Base-by-base conservation (phyloP, 2,888 invertebrate genomes). In the Caenorhabditis japonica region DNA sequence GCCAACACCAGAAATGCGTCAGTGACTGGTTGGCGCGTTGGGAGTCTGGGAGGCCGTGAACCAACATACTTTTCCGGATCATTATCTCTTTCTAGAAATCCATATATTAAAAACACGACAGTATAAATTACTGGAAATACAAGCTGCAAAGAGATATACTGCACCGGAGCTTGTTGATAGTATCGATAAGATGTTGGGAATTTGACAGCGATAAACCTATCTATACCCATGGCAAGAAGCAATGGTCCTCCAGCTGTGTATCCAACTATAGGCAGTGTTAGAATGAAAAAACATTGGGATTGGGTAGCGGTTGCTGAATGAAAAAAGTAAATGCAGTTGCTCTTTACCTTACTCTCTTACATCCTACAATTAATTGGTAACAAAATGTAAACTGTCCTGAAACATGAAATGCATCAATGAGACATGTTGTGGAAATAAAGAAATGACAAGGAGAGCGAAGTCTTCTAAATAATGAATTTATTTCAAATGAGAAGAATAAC, bases 381-480 rank as follows among this genome's bases (percentile, higher is more conserved):
- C 58, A 47, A 41, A 75, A 77, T 5, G 72, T 72, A 34, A 72
- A 72, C 51, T 77, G 77, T 36, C 77, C 77, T 13, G 47, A 27
- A 7, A 75, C 47, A 25, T 77, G 77, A 12, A 71, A 30, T n/a
- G 36, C 34, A 15, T 71, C 71, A 8, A 49, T 47, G 0, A 64
- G 13, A 39, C 62, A 71, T 7, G 62, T 71, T 1, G 55, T 17
- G 5, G 36, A 49, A 15, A 77, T 77, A 3, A 77, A 46, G 17
- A 75, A 47, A 41, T 77, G 77, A 41, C 77, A 77, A 8, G 77
- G 75, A 4, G 74, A 71, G 17, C 75, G 68, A 17, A 75, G 62
- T 30, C 53, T 17, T 41, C 74, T 74, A 44, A 30, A 30, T 10
- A 30, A 10, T 30, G 30, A 5, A 30, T 30, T 17, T 3, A 23